Evolutionary conservation across 1,140 invertebrate species (phyloP).

Genomic region (Solen grandis): DNA sequence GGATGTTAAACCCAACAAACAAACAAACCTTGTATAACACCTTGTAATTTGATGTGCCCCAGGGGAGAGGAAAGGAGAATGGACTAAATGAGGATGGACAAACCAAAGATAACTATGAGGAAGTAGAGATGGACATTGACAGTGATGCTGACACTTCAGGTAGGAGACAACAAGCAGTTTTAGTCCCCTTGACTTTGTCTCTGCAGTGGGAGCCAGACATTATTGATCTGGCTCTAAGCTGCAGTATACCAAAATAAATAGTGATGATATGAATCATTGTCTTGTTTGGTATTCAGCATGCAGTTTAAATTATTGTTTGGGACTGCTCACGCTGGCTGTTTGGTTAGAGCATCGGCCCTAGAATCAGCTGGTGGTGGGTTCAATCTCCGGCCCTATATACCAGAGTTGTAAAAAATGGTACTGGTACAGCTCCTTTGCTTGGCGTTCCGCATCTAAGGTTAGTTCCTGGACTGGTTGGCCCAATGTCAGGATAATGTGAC

Average conservation of each 20-base stretch:
- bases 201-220: background rate
- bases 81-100: background rate
- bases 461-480: no score
- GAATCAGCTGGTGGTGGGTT: no score
- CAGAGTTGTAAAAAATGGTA: no score
- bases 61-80: background rate
- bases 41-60: no score
- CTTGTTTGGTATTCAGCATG: background rate
- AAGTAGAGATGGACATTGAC: conserved; percentile 78
- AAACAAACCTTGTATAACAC: background rate
- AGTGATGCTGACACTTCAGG: conserved; percentile 69
- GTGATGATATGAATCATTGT: no score
- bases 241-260: background rate
- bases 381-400: no score
- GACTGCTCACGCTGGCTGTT: no score
- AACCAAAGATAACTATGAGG: conserved; percentile 75
- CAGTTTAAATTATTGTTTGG: background rate
- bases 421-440: no score
- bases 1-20: background rate
- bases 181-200: background rate
- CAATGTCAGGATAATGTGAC: no score
- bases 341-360: no score
- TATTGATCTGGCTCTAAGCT: background rate
- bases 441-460: no score
- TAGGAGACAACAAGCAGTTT: conserved; percentile 8